phyloP scores from a whole-genome alignment of 2,113 vertebrate species.

The Helogale parvula region DNA sequence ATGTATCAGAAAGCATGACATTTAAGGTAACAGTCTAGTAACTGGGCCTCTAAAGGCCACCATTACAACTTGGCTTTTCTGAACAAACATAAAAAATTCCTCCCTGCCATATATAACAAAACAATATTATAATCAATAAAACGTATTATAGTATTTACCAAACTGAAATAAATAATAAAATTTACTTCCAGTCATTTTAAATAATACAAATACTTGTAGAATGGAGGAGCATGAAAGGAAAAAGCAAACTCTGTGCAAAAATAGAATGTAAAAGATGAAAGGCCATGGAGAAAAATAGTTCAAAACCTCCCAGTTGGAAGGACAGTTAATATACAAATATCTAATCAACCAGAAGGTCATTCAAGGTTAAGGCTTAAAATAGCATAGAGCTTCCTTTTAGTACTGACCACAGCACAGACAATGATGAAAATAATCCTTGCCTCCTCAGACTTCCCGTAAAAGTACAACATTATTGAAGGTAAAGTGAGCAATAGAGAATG shows the following conservation, averaged over 20 bases:
- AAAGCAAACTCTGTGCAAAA: conserved; percentile 51
- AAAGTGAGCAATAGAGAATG: conserved; percentile 55
- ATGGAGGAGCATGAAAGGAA: conserved; percentile 5
- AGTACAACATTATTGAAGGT: conserved; percentile 49
- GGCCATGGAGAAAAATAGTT: not conserved
- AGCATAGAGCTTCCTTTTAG: conserved; percentile 46
- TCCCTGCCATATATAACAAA: conserved; percentile 5
- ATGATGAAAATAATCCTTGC: not conserved
- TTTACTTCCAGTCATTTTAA: conserved; percentile 54
- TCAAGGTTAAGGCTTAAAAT: conserved; percentile 65
- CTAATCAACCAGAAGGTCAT: conserved; percentile 30
- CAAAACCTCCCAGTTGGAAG: not conserved
- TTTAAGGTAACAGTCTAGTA: conserved; percentile 74
- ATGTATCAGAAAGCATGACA: conserved; percentile 74
- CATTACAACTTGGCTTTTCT: conserved; percentile 65
- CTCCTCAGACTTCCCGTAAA: conserved; percentile 60
- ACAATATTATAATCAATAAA: conserved; percentile 71
- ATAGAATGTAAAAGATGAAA: conserved; percentile 54
- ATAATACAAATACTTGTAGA: not conserved
- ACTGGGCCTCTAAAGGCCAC: conserved; percentile 71
- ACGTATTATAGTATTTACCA: conserved; percentile 50
- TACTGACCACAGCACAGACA: conserved; percentile 17
- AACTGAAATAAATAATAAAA: conserved; percentile 70
- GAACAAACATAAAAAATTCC: conserved; percentile 39
- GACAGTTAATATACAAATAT: not conserved